Base-by-base conservation (phyloP, 2,888 invertebrate genomes). In the Lasioglossum villosulum region DNA sequence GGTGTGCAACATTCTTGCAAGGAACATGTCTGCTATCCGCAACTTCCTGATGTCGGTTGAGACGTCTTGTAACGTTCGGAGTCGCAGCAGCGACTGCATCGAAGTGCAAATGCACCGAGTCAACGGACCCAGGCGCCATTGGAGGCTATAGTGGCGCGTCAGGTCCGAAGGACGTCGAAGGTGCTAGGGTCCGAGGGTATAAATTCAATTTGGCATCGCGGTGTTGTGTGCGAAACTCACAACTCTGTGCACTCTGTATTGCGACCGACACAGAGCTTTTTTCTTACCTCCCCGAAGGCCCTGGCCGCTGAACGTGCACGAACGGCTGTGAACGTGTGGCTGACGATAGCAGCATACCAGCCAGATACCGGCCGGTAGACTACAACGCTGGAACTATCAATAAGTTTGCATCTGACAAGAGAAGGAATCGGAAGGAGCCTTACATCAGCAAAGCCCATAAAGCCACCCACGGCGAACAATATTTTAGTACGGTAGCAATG, bases 391-490 rank as follows among this genome's bases (percentile, higher is more conserved):
- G 82, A 90, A 92, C 93, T 92, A 93, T 93, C 93, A 92, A 93
- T 93, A 93, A 93, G 93, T 93, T 91, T 82, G 91, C 91, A 93
- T 93, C 93, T 92, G 93, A 93, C 93, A 92, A 92, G 89, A 85
- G 88, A 91, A 90, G 90, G 90, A 92, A 93, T 92, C 91, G 91
- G 88, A 91, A 92, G 90, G 92, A 89, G 89, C 88, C 89, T 92
- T 91, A 91, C 92, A 93, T 92, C 93, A 91, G 91, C 88, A 84
- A 91, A 89, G 91, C 86, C 93, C 93, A 93, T 93, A 93, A 93
- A 94, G 90, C 94, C 94, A 94, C 94, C 94, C 94, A 94, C 94
- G 92, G 91, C 89, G 94, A 94, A 93, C 92, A 92, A 94, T 94
- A 94, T 93, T 94, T 94, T 93, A 93, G 93, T 91, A 92, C 94